Evolutionary conservation across 2,888 invertebrate species (phyloP).

Genomic region (Oasisia sp.): DNA sequence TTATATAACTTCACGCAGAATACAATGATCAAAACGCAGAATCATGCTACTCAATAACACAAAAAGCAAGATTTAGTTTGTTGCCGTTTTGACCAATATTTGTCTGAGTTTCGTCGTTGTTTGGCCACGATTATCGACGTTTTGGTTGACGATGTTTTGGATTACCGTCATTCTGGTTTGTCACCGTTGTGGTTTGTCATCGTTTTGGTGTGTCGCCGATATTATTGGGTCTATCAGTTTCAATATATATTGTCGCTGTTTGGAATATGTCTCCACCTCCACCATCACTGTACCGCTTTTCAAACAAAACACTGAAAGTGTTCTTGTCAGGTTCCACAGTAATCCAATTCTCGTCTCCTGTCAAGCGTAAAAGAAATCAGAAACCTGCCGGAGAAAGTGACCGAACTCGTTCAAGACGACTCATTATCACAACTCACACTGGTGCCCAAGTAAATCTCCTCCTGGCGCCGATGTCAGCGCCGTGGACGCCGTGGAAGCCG

Average conservation of each 20-base stretch:
- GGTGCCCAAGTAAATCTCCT: slow-evolving; percentile 19
- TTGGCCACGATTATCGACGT: background rate
- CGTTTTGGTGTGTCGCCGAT: background rate
- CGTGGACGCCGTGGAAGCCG: background rate
- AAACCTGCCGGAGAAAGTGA: slow-evolving; percentile 13
- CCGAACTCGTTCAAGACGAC: background rate
- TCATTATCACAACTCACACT: background rate
- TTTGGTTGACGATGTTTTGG: background rate
- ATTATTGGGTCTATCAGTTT: background rate
- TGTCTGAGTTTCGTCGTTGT: background rate
- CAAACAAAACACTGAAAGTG: background rate
- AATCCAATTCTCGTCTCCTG: background rate
- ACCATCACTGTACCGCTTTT: background rate
- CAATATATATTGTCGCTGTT: no score
- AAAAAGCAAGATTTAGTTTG: background rate
- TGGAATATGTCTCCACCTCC: no score
- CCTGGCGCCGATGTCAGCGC: background rate
- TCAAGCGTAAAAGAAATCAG: slow-evolving; percentile 22
- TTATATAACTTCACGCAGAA: no score
- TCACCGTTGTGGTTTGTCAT: background rate
- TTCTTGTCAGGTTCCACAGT: no score
- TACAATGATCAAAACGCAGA: no score
- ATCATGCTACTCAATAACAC: no score
- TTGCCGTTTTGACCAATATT: slow-evolving; percentile 21
- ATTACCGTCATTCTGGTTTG: no score